These are phyloP conservation scores for Lates calcarifer DNA, from an alignment of 2,113 vertebrate species.

Conservation along the genomic window DNA sequence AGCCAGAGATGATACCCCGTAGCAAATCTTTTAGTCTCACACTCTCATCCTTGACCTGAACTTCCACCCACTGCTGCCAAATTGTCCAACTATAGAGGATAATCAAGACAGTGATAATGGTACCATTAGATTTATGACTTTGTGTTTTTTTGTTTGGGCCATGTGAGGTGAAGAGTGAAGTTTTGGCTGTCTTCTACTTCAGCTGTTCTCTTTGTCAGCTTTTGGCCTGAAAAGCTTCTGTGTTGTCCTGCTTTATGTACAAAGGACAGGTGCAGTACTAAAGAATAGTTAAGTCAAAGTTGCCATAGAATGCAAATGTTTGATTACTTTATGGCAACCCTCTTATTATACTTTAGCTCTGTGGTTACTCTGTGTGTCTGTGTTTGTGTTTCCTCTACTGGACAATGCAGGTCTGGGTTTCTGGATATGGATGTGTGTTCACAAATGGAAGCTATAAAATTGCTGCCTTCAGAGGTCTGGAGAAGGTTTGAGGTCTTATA, in stretches of 20 bases:
- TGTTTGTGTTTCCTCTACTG: constrained; percentile 3
- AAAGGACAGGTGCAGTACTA: constrained; percentile 32
- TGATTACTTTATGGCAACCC: constrained; percentile 11
- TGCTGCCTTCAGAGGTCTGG: background rate
- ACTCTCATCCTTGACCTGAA: constrained; percentile 33
- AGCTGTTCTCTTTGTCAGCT: constrained; percentile 48
- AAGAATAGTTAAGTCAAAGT: background rate
- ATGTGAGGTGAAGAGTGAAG: background rate
- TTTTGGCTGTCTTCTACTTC: constrained; percentile 30
- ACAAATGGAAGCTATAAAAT: background rate
- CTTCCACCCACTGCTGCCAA: constrained; percentile 31
- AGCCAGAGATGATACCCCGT: constrained; percentile 57
- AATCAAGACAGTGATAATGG: constrained; percentile 35
- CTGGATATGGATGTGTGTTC: background rate
- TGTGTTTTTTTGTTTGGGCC: background rate
- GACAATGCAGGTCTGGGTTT: background rate
- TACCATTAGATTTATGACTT: constrained; percentile 44
- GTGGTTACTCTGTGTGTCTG: constrained; percentile 4
- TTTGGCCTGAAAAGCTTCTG: constrained; percentile 5
- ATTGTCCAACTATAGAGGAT: constrained; percentile 31
- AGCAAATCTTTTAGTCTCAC: constrained; percentile 62
- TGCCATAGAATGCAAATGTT: background rate
- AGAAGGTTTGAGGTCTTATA: background rate
- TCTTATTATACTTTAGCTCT: constrained; percentile 8
- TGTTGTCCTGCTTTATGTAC: background rate